Base-by-base conservation (phyloP, 2,888 invertebrate species). In the Eustalomyia histrio region DNA sequence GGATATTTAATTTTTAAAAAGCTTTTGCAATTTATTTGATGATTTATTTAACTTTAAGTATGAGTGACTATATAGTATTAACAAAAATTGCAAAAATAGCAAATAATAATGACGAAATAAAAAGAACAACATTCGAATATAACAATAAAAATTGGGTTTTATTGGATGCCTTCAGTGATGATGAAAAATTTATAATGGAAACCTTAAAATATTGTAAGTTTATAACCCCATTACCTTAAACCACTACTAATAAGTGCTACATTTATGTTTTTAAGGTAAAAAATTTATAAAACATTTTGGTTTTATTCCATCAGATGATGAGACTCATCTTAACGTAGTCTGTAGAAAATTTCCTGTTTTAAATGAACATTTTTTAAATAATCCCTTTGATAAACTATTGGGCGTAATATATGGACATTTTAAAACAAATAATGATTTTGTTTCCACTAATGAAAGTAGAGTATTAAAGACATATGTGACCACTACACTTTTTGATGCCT, bases 391-490 rank as follows among this genome's bases (percentile, higher is more conserved):
- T 0, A 63, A 79, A 17, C 47, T 86, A 5, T 67, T 89, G 4
- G 83, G 84, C 0, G 57, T 85, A 4, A 29, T 88, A 17, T 89
- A 47, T 57, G 6, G 61, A 18, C 24, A 55, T 35, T 61, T 39
- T 0, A 61, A 79, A 80, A 84, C 17, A 76, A 68, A 1, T 33
- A 53, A 14, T 47, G 1, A 6, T n/a, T n/a, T n/a, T 0, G 80
- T 83, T 6, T 33, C 12, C 0, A 10, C 29, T 9, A 1, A 24
- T 35, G 24, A 69, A n/a, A 83, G 84, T 18, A 83, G 84, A 2
- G 83, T 85, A 0, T 83, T 86, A 2, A 87, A 88, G 64, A 86
- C 85, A n/a, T 88, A 89, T 84, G 85, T 88, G 4, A 87, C 88
- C 0, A 86, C 86, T 0, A 85, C 86, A 16, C 81, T 90, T 0